phyloP scores from a whole-genome alignment of 2,113 vertebrate genomes.

The Hippocampus zosterae region DNA sequence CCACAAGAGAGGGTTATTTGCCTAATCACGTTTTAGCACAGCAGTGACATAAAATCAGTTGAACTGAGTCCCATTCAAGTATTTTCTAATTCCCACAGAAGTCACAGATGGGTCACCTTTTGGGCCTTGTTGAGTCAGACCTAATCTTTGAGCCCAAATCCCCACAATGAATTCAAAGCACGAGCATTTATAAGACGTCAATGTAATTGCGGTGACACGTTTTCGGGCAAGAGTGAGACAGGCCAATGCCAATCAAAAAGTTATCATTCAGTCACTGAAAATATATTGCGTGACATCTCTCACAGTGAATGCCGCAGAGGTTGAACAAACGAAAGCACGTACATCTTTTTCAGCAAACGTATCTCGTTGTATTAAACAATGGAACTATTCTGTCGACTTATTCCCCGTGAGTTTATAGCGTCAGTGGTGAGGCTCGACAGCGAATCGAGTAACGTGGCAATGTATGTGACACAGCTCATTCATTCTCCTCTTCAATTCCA shows the following conservation, averaged over 20 bases:
- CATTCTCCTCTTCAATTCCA: too few species aligned
- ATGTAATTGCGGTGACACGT: not conserved
- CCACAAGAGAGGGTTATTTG: not conserved
- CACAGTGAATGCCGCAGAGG: too few species aligned
- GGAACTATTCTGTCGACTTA: not conserved
- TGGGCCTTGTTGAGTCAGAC: not conserved
- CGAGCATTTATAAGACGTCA: not conserved
- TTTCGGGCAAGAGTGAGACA: not conserved
- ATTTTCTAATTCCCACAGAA: not conserved
- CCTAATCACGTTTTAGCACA: not conserved
- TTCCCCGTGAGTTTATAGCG: not conserved
- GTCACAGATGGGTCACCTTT: not conserved
- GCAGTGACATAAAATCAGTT: not conserved
- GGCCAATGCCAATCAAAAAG: not conserved
- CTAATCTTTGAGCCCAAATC: not conserved
- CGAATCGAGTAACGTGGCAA: too few species aligned
- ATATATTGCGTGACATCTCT: not conserved
- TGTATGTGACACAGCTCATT: too few species aligned
- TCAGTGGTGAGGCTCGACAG: not conserved
- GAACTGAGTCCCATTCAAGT: not conserved
- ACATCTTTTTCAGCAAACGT: too few species aligned
- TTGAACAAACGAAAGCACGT: too few species aligned
- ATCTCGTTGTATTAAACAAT: too few species aligned
- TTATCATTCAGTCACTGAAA: not conserved
- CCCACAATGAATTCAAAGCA: not conserved